Base-by-base conservation (phyloP, 2,797 vertebrate genomes). In the Prionace glauca region DNA sequence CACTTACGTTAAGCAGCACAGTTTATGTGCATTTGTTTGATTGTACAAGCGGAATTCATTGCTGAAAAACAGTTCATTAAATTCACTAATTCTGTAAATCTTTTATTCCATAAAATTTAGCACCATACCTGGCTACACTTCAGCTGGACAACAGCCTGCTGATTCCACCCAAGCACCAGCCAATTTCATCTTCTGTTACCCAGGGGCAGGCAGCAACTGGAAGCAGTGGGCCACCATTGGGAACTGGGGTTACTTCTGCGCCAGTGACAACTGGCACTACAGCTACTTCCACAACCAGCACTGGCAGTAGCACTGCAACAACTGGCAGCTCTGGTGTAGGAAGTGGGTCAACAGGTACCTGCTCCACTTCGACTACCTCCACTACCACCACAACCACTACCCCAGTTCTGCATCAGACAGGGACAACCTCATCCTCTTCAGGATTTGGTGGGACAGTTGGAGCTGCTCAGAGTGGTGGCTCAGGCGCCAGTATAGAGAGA, bases 111-210 rank as follows among this genome's bases (percentile, higher is more conserved):
- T 72, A 95, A 45, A 95, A 93, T 96, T 22, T 97, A 99, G 99
- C 98, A 97, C 98, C 99, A 96, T 99, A 99, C 97, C 96, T 99
- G 95, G 98, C 99, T 95, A 97, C 97, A 65, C 97, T 99, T 96
- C 97, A 98, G 96, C 97, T 99, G 93, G 99, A 99, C 96, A 98
- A 97, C 97, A 98, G 98, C 97, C 98, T 99, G 0, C 96, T 99
- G 96, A 96, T 98, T 94, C 98, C 99, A 56, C 98, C 98, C 2
- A 99, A 98, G 97, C 97, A 97, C 96, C 98, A 98, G 96, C 96
- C 97, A n/a, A 96, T 97, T 18, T 96, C 96, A 71, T 90, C 81
- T 9, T 90, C 81, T 67, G 62, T 45, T 45, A 96, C 88, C 97
- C 97, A 97, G 96, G 96, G 96, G 41, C 98, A 95, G 77, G 96